These are phyloP conservation scores for Dryas iulia DNA, from an alignment of 1,140 invertebrate species.

Conservation along the genomic window DNA sequence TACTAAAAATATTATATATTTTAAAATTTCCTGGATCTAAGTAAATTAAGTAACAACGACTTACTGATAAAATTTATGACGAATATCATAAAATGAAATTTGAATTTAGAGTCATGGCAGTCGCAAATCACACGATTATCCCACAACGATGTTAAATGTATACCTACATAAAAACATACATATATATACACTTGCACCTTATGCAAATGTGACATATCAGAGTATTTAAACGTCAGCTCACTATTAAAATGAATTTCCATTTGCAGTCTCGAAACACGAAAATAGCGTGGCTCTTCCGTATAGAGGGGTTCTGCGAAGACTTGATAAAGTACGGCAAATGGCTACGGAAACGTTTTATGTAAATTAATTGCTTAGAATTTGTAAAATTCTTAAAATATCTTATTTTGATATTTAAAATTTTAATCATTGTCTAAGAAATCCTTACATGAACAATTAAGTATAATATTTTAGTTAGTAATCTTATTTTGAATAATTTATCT, in stretches of 20 bases:
- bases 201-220: conserved; percentile 7
- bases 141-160: too few relatives aligned
- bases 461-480: neutral
- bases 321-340: conserved; percentile 34
- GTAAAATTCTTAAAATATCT: neutral
- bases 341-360: conserved; percentile 4
- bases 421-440: neutral
- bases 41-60: too few relatives aligned
- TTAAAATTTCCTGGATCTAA: too few relatives aligned
- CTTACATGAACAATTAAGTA: too few relatives aligned
- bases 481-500: too few relatives aligned
- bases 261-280: conserved; percentile 80
- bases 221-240: conserved; percentile 79
- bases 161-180: too few relatives aligned
- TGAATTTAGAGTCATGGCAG: neutral
- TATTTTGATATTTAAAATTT: neutral
- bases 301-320: conserved; percentile 60
- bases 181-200: too few relatives aligned
- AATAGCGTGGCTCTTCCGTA: conserved; percentile 80
- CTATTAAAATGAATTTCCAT: conserved; percentile 81
- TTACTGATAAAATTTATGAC: too few relatives aligned
- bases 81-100: too few relatives aligned
- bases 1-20: too few relatives aligned
- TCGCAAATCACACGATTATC: neutral
- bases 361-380: neutral